Base-by-base conservation (phyloP, 1,140 invertebrate species). In the Odontomachus brunneus region DNA sequence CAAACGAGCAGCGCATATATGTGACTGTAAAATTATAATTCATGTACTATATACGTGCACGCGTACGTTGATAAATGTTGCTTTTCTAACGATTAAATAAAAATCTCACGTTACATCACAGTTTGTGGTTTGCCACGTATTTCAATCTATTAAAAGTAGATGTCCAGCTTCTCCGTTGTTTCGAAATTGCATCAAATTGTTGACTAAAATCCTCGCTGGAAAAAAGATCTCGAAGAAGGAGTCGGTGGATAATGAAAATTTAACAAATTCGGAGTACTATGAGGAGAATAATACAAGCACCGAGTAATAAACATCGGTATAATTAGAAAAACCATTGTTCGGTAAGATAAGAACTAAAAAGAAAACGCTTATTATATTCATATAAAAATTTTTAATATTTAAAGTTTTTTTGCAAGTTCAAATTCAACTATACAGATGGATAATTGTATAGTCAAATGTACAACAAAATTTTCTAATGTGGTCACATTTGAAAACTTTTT, bases 61-160 rank as follows among this genome's bases (percentile, higher is more conserved):
- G n/a, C 17, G n/a, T 67, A 83, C 17, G 69, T 26, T 74, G 9
- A 89, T 49, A 69, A 9, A 51, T 67, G 26, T 78, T 69, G 48
- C n/a, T 75, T 65, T 22, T 51, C 59, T 89, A 89, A 17, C 44
- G 66, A 66, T 49, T 87, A 85, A 86, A 83, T 82, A 82, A 90
- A 90, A 88, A 71, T 84, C 83, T 82, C 67, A 80, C 82, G 82
- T 88, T 83, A 76, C 83, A 91, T 92, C 91, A 91, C 91, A 92
- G 91, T 86, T 81, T 81, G 82, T 71, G 24, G 65, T 89, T 88
- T 84, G 29, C 76, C 67, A 83, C 81, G 76, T 83, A 26, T 2
- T 59, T 9, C 38, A 82, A 72, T 65, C 65, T 19, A 75, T 78
- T 33, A 51, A 59, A 66, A 85, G 60, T 63, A 33, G 49, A 55